Evolutionary conservation across 92 coral and sea anemone genomes (phyloP), one percentile per base, ranked within the genome.

Genomic region (Epizoanthus ramosus): DNA sequence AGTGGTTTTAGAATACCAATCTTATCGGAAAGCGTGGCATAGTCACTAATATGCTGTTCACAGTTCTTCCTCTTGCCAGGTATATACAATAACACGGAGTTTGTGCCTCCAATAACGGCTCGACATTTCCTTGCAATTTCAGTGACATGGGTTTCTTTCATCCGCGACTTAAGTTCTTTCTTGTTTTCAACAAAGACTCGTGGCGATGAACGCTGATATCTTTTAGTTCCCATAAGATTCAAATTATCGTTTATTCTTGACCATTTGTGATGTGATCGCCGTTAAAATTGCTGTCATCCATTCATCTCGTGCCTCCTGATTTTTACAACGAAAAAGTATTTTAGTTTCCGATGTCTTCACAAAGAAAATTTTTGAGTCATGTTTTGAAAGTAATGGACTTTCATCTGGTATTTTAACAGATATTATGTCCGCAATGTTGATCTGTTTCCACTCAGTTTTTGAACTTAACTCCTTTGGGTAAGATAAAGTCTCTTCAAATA

Each of bases 261-360:
- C 57, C 58, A 77, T 63, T 17, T 39, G 70, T 13, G 82, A 77
- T 14, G 82, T 60, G 12, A 60, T 77, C 1, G 82, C 70, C 82
- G 24, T 77, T 13, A 77, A 37, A 63, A 77, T 77, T 8, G 82
- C 82, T 16, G 82, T 77, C 82, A 77, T 77, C 82, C 82, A 77
- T 13, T 77, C 39, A 31, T 77, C 59, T 25, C 82, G 63, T 0
- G 22, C 82, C 8, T 61, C 82, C 43, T 61, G 58, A 69, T 22
- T 77, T 52, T 77, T 77, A 37, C 82, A 77, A 31, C 82, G 82
- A n/a, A 77, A 77, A 0, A 77, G 21, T 16, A 23, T 61, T 63
- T 77, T 77, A 77, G 57, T 63, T 5, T 61, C 70, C 71, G 71
- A 60, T 63, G 82, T 77, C 52, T 61, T 77, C 41, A 77, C 82